Conservation (phyloP, 1,140 invertebrate species). For the Drosophila sproati region DNA sequence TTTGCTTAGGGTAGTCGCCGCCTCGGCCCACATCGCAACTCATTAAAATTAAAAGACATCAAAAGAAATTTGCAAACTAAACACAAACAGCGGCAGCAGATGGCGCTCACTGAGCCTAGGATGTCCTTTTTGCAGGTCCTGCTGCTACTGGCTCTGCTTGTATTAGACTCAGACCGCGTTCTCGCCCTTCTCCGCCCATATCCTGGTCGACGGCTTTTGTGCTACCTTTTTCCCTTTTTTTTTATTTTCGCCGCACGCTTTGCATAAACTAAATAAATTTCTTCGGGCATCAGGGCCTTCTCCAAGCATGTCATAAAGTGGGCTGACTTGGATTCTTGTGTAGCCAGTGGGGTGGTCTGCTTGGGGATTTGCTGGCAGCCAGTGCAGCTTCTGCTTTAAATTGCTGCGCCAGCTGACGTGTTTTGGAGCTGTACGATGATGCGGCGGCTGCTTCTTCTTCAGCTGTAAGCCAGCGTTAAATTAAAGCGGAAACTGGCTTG, state of each 20-base stretch:
- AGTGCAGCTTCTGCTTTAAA: slow-evolving; percentile 68
- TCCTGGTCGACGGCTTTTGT: slow-evolving; percentile 45
- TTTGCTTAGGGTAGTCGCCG: slow-evolving; percentile 54
- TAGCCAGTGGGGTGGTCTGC: not conserved
- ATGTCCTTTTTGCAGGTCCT: slow-evolving; percentile 58
- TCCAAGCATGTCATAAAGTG: slow-evolving; percentile 46
- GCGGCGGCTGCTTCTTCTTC: slow-evolving; percentile 30
- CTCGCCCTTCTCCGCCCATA: slow-evolving; percentile 24
- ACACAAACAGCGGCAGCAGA: slow-evolving; percentile 56
- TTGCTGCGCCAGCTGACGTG: slow-evolving; percentile 57
- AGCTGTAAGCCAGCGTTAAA: slow-evolving; percentile 65
- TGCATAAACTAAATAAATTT: slow-evolving; percentile 78
- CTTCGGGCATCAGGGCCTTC: slow-evolving; percentile 35
- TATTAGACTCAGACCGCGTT: slow-evolving; percentile 7
- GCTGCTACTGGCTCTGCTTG: not conserved
- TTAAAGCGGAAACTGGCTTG: slow-evolving; percentile 76
- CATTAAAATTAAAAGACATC: slow-evolving; percentile 82
- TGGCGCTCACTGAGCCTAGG: slow-evolving; percentile 20
- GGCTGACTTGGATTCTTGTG: slow-evolving; percentile 28
- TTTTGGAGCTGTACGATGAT: slow-evolving; percentile 6
- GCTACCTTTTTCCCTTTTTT: slow-evolving; percentile 65
- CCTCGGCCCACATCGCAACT: slow-evolving; percentile 50
- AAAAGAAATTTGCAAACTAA: slow-evolving; percentile 81
- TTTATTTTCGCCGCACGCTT: slow-evolving; percentile 55
- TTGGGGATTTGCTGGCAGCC: not conserved